Base-by-base conservation (phyloP, 2,113 vertebrate genomes). In the Clinocottus analis region DNA sequence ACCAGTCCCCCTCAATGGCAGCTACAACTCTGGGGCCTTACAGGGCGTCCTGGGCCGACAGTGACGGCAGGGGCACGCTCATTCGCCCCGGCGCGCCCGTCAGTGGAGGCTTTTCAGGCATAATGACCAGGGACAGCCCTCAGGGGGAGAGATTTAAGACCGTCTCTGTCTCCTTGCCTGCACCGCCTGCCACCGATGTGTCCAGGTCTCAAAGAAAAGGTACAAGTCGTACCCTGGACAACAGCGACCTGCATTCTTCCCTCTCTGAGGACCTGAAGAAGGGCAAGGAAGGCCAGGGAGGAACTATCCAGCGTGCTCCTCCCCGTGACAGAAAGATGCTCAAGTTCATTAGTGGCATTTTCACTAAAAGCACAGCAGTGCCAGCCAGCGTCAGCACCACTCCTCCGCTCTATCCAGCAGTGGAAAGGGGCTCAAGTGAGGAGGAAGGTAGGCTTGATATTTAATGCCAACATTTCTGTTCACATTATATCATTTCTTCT, bases 331-430 rank as follows among this genome's bases (percentile, higher is more conserved):
- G 96, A 61, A 99, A 97, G 91, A 98, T 99, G 97, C 95, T 98
- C 49, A 97, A 97, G 94, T 98, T 98, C 93, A 99, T 98, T 88
- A 99, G 97, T 67, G 97, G 97, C 75, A 99, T 99, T 92, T 99
- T 99, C 91, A 95, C 95, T 87, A 99, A 99, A 93, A 98, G 96
- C 90, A 92, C 95, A 58, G 92, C 94, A 12, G 93, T 89, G 41
- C 91, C 95, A 35, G 62, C 92, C 90, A 60, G 91, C 79, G 53
- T 91, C 90, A 88, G 85, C 93, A 58, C 95, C 67, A 41, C 93
- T 78, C 75, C 94, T 82, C 86, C 88, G 55, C 94, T 64, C 86
- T 95, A 79, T 86, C 94, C 91, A 12, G 90, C 76, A 59, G 75
- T 91, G 80, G 94, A 95, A 79, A 91, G 93, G 60, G 93, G 93